A percentile compares a stretch with the other conserved stretches of the same genome.
These are phyloP conservation scores for Zootoca vivipara DNA, from an alignment of 2,113 vertebrate species.

Conservation along the genomic window DNA sequence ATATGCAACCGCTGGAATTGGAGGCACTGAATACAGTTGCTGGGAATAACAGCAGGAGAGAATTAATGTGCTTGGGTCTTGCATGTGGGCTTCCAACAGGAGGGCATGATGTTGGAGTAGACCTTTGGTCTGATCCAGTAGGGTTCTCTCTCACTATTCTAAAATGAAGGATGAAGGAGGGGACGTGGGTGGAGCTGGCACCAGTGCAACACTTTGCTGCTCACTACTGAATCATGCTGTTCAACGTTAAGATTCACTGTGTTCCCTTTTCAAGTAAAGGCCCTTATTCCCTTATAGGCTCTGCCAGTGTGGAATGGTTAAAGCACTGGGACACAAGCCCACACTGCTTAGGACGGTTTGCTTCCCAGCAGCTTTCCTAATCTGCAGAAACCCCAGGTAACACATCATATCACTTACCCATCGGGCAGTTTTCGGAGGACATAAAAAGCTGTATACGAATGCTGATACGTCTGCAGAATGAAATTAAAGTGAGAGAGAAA, in stretches of 20 bases:
- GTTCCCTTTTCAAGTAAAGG: slow-evolving; percentile 30
- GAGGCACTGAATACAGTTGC: not conserved
- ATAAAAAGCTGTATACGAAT: slow-evolving; percentile 93
- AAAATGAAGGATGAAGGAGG: not conserved
- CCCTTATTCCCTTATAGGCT: slow-evolving; percentile 39
- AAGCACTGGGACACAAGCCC: slow-evolving; percentile 32
- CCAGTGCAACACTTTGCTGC: not conserved
- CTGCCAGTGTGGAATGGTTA: not conserved
- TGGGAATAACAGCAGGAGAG: not conserved
- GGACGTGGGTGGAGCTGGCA: not conserved
- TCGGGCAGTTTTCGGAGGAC: slow-evolving; percentile 89
- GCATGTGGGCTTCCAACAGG: too few relatives aligned
- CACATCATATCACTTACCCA: slow-evolving; percentile 74
- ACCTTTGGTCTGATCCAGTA: not conserved
- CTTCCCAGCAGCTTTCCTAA: slow-evolving; percentile 17
- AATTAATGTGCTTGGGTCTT: too few relatives aligned
- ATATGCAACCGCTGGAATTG: not conserved
- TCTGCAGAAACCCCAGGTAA: slow-evolving; percentile 32
- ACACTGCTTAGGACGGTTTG: slow-evolving; percentile 19
- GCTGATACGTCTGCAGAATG: slow-evolving; percentile 87
- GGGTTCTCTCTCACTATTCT: not conserved
- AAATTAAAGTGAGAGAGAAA: slow-evolving; percentile 54
- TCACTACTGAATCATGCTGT: not conserved
- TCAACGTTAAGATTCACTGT: slow-evolving; percentile 26
- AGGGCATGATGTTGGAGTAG: too few relatives aligned